Base-by-base conservation (phyloP, 2,113 vertebrate genomes). In the Odontesthes bonariensis region DNA sequence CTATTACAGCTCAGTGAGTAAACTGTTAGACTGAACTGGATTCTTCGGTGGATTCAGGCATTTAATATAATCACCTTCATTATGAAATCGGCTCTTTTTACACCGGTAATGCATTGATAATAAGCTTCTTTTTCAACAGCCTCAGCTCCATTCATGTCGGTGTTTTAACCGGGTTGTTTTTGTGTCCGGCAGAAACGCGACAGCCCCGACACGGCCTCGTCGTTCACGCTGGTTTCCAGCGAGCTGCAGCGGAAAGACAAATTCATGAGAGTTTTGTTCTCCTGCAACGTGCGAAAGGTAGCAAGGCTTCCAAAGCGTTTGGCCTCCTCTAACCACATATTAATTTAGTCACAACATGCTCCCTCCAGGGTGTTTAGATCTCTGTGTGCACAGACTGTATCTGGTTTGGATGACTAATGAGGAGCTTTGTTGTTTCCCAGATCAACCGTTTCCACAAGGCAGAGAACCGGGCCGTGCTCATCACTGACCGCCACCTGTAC, bases 241-340 rank as follows among this genome's bases (percentile, higher is more conserved):
- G 96, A 99, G 77, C 92, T 99, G 85, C 97, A 99, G 83, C 90
- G 97, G 12, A 99, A 96, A 75, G 98, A 99, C 94, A 99, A 99
- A 77, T 99, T 98, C 93, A 99, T 99, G 97, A 95, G 92, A 0
- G 59, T 98, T 12, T 95, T 99, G 71, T 99, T 99, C 89, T 98
- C 98, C 75, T 96, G 96, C 79, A 96, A 97, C 0, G 98, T 99
- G 47, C 96, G 97, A 76, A 99, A 99, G 97, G 98, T 99, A 93
- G 3, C n/a, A 33, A 33, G 23, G 0, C 20, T 38, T 47, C 33
- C 4, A 22, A 23, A 60, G 22, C 32, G 6, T 27, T n/a, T 23
- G 20, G 31, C 71, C 46, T 52, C 0, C 13, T 17, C 20, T 53
- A 14, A 20, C 19, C 38, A 47, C 81, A 35, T 14, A 11, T 42